A percentile compares a stretch with the other conserved stretches of the same genome.
phyloP scores from a whole-genome alignment of 2,888 invertebrate species.

The Liopterus haemorrhoidalis region DNA sequence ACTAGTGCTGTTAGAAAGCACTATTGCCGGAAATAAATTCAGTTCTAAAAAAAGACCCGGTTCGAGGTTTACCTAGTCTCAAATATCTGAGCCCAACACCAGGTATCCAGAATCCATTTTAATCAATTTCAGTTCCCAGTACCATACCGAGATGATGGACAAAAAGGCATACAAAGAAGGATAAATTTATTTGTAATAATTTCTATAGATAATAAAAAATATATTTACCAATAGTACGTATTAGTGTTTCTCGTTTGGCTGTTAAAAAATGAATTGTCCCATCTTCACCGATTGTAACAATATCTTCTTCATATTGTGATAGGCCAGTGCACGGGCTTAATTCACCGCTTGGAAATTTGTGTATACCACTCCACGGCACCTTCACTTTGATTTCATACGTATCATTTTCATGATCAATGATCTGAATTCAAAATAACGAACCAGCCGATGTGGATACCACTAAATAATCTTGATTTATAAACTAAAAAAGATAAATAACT shows the following conservation, averaged over 20 bases:
- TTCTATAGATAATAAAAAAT: not conserved
- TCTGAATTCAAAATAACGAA: conserved; percentile 58
- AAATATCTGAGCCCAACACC: too few species aligned
- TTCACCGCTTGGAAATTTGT: conserved; percentile 53
- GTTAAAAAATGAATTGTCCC: conserved; percentile 60
- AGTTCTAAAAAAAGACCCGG: too few species aligned
- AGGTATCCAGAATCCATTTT: too few species aligned
- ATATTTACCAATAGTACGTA: conserved; percentile 49
- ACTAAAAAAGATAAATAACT: conserved; percentile 50
- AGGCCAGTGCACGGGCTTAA: conserved; percentile 70
- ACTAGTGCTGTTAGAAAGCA: too few species aligned
- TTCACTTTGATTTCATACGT: conserved; percentile 54
- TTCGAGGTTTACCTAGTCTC: too few species aligned
- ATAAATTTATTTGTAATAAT: conserved; percentile 8
- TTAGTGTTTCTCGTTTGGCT: conserved; percentile 47
- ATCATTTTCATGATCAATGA: conserved; percentile 54
- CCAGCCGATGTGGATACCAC: conserved; percentile 64
- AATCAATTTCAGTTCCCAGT: too few species aligned
- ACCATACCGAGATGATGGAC: too few species aligned
- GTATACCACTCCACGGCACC: conserved; percentile 61
- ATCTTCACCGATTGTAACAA: conserved; percentile 81
- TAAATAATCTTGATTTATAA: conserved; percentile 61
- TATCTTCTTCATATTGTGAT: conserved; percentile 68
- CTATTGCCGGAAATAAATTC: too few species aligned
- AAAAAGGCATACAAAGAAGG: too few species aligned